These are phyloP conservation scores for Arion vulgaris DNA, from an alignment of 1,140 invertebrate species.

Conservation along the genomic window DNA sequence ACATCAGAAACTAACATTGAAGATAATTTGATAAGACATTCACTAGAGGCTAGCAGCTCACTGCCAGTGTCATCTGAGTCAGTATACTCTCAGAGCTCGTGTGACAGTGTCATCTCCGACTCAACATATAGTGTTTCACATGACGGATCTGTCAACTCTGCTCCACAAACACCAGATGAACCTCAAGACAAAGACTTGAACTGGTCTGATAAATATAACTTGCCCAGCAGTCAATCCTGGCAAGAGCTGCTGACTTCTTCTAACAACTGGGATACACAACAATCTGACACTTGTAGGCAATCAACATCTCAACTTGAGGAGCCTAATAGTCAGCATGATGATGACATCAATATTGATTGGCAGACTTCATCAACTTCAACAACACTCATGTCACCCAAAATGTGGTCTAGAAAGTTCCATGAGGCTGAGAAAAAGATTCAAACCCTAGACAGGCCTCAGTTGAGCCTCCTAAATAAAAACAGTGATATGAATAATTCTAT, in stretches of 20 bases:
- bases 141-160: slow-evolving; percentile 44
- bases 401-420: slow-evolving; percentile 35
- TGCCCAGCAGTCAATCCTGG: not conserved
- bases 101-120: slow-evolving; percentile 58
- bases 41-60: slow-evolving; percentile 51
- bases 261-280: not conserved
- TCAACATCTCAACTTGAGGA: not conserved
- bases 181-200: not conserved
- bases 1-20: not conserved
- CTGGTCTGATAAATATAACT: not conserved
- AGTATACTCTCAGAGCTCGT: slow-evolving; percentile 58
- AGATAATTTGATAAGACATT: slow-evolving; percentile 25
- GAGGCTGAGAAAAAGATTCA: slow-evolving; percentile 48
- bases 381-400: not conserved
- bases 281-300: slow-evolving; percentile 3
- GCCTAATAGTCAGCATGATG: no score
- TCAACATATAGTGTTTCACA: slow-evolving; percentile 45
- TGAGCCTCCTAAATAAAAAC: not conserved
- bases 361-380: not conserved
- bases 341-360: not conserved
- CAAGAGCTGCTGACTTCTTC: slow-evolving; percentile 2
- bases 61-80: slow-evolving; percentile 60
- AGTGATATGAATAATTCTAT: slow-evolving; percentile 7
- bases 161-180: slow-evolving; percentile 48
- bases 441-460: not conserved